A percentile compares a stretch with the other conserved stretches of the same genome.
phyloP scores from a whole-genome alignment of 1,140 invertebrate species.

The Eurytemora carolleeae region DNA sequence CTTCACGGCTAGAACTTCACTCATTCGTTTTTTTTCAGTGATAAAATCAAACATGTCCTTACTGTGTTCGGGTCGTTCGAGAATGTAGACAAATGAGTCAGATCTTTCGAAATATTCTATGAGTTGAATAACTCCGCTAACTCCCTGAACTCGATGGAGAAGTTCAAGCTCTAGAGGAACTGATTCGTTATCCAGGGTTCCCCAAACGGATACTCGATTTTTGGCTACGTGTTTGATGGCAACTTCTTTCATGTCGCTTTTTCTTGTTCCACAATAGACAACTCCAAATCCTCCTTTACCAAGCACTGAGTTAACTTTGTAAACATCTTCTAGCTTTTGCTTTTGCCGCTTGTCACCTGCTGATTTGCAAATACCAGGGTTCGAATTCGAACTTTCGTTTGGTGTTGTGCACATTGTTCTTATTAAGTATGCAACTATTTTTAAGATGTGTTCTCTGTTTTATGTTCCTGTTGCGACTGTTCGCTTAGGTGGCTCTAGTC shows the following conservation, averaged over 20 bases:
- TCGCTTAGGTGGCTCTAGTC: no score
- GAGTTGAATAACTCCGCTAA: conserved; percentile 32
- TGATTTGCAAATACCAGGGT: no score
- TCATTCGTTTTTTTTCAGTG: conserved; percentile 29
- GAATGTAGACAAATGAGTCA: conserved; percentile 32
- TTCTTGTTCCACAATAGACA: conserved; percentile 36
- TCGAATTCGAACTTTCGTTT: no score
- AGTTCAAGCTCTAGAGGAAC: conserved; percentile 42
- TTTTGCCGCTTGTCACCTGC: no score
- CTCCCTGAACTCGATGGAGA: conserved; percentile 33
- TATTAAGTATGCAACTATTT: no score
- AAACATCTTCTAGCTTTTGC: conserved; percentile 11
- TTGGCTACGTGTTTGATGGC: conserved; percentile 40
- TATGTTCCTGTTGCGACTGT: no score
- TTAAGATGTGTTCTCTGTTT: no score
- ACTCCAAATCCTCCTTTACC: conserved; percentile 44
- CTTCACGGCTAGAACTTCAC: conserved; percentile 27
- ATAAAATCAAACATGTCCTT: conserved; percentile 39
- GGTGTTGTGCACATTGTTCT: no score
- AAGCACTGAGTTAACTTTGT: conserved; percentile 24
- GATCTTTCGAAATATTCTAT: conserved; percentile 27
- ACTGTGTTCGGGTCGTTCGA: conserved; percentile 32
- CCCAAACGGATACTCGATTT: conserved; percentile 38
- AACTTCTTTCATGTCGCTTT: conserved; percentile 33
- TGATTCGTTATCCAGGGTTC: conserved; percentile 27